phyloP scores from a whole-genome alignment of 2,888 invertebrate genomes.

The Phyllotreta cruciferae region DNA sequence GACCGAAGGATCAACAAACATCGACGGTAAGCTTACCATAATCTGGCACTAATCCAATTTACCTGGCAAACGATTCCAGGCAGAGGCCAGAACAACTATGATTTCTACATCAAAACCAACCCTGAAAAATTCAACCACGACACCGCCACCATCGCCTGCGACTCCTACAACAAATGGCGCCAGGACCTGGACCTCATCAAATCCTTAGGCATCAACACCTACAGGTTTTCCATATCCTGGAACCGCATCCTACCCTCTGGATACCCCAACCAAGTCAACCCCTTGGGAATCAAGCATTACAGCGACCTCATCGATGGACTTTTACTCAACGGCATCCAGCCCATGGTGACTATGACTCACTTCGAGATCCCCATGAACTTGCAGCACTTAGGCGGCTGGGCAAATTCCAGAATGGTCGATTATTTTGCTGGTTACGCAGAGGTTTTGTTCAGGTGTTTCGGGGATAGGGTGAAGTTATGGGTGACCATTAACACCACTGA shows the following conservation, averaged over 20 bases:
- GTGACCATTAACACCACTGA: conserved; percentile 69
- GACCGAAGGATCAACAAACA: conserved; percentile 56
- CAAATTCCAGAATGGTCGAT: conserved; percentile 68
- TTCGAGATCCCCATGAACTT: conserved; percentile 42
- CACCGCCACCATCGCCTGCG: conserved; percentile 63
- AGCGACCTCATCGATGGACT: conserved; percentile 76
- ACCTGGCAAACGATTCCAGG: no score
- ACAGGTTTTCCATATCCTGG: conserved; percentile 72
- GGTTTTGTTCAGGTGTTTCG: conserved; percentile 58
- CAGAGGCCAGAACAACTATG: no score
- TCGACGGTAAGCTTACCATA: no score
- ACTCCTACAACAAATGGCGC: conserved; percentile 68
- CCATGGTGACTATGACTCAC: conserved; percentile 51
- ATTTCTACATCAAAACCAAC: no score
- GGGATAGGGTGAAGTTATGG: conserved; percentile 61
- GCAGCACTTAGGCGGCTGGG: conserved; percentile 68
- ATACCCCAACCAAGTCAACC: conserved; percentile 69
- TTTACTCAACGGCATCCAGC: conserved; percentile 61
- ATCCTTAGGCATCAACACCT: conserved; percentile 64
- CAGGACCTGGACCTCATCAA: conserved; percentile 66
- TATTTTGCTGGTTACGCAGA: conserved; percentile 69
- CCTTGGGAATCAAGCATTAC: conserved; percentile 78
- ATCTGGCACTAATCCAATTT: no score
- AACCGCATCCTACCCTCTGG: conserved; percentile 71
- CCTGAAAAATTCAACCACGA: conserved; percentile 49